Conservation (phyloP, 2,888 invertebrate genomes). For the Conomelus anceps region DNA sequence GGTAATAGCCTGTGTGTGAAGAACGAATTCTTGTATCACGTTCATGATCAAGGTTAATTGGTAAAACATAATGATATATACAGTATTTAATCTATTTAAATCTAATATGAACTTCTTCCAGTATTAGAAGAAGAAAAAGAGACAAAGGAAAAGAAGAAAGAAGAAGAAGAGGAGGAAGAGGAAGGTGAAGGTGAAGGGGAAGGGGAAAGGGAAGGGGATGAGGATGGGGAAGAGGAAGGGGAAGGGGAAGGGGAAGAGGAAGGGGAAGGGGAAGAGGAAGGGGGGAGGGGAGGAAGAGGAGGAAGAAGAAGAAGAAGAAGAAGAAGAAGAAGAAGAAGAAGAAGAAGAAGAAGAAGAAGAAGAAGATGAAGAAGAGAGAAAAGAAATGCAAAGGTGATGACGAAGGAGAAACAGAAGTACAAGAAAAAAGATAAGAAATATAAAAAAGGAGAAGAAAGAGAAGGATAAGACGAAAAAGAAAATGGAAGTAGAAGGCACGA, state of each 20-base stretch:
- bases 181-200: neutral
- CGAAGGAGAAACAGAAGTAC: too few species aligned
- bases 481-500: too few species aligned
- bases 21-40: too few species aligned
- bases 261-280: neutral
- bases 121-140: neutral
- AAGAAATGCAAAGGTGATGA: neutral
- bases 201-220: neutral
- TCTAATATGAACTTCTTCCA: too few species aligned
- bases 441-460: neutral
- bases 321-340: neutral
- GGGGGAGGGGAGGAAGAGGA: neutral
- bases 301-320: neutral
- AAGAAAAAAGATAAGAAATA: too few species aligned
- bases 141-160: neutral
- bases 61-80: too few species aligned
- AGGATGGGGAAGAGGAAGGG: neutral
- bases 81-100: too few species aligned
- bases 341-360: neutral
- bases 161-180: neutral
- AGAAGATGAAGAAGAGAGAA: too few species aligned
- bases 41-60: too few species aligned
- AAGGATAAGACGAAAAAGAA: constrained; percentile 13
- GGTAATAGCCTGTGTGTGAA: too few species aligned
- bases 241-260: neutral